Percentiles rank a stretch among this genome's conserved stretches.
Evolutionary conservation across 92 coral and sea anemone genomes (phyloP).

Genomic region (Heliopora coerulea): DNA sequence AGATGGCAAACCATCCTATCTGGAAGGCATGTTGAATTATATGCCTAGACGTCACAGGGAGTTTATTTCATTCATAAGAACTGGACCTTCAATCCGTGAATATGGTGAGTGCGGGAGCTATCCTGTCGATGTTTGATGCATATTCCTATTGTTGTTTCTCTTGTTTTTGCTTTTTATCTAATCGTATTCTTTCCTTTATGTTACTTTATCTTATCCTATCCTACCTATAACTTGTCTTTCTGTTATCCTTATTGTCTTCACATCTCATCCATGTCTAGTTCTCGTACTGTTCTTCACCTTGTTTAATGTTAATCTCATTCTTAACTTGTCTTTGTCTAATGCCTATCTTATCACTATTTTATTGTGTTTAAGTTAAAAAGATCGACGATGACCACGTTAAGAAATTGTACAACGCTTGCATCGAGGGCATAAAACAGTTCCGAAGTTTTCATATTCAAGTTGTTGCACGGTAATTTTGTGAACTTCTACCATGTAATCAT

Average conservation of each 20-base stretch:
- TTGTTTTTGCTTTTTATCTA: too few relatives aligned
- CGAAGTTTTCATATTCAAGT: constrained; percentile 66
- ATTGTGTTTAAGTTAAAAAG: constrained; percentile 33
- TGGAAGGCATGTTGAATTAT: constrained; percentile 64
- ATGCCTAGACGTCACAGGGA: constrained; percentile 85
- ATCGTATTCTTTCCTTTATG: too few relatives aligned
- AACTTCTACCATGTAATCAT: too few relatives aligned
- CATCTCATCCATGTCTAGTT: too few relatives aligned
- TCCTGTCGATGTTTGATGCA: background rate
- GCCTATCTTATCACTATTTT: background rate
- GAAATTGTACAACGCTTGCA: constrained; percentile 60
- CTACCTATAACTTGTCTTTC: too few relatives aligned
- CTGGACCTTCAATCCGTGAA: constrained; percentile 73
- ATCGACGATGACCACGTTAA: constrained; percentile 42
- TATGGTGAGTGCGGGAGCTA: constrained; percentile 60
- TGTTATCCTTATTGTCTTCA: too few relatives aligned
- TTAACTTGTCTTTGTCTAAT: too few relatives aligned
- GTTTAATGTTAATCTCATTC: too few relatives aligned
- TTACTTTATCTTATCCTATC: too few relatives aligned
- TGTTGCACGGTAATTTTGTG: constrained; percentile 61
- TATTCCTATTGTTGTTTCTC: background rate
- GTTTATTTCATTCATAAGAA: constrained; percentile 61
- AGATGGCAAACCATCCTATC: constrained; percentile 47
- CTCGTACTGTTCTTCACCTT: too few relatives aligned
- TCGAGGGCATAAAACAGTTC: constrained; percentile 58